These are phyloP conservation scores for Pristionchus maxplancki DNA, from an alignment of 2,888 invertebrate species.

Conservation along the genomic window DNA sequence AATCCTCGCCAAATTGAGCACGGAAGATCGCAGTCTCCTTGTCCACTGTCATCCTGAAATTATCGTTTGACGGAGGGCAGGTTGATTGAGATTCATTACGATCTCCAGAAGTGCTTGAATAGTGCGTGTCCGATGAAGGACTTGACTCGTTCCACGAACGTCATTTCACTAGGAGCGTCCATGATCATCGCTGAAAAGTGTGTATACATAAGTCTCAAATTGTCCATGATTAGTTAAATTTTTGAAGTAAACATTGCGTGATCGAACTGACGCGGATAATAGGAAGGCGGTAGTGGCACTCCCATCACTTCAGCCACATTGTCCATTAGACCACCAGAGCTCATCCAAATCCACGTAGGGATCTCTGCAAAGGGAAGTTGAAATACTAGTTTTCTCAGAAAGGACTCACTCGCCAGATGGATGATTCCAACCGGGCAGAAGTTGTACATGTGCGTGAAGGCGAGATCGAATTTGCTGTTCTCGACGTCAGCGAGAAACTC, in stretches of 20 bases:
- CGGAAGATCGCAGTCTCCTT: constrained; percentile 65
- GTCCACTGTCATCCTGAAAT: constrained; percentile 57
- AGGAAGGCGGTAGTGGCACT: constrained; percentile 67
- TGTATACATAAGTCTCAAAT: not conserved
- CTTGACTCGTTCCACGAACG: constrained; percentile 63
- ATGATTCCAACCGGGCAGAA: constrained; percentile 58
- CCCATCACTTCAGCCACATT: constrained; percentile 64
- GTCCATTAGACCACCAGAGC: constrained; percentile 66
- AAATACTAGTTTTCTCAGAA: not conserved
- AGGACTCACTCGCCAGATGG: constrained; percentile 42
- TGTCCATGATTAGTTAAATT: not conserved
- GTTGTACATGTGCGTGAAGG: constrained; percentile 66
- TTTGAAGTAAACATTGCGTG: too few species aligned
- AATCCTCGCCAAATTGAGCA: constrained; percentile 62
- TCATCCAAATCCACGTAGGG: constrained; percentile 64
- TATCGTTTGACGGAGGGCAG: not conserved
- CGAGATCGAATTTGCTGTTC: constrained; percentile 69
- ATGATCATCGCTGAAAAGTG: constrained; percentile 63
- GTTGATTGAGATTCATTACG: not conserved
- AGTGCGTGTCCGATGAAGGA: constrained; percentile 66
- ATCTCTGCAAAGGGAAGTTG: constrained; percentile 54
- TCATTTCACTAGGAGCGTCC: constrained; percentile 65
- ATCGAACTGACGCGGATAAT: constrained; percentile 52
- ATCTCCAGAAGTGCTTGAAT: constrained; percentile 49
- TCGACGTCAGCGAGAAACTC: constrained; percentile 61